Percentiles rank a stretch among this genome's conserved stretches.
These are phyloP conservation scores for Nilaparvata lugens DNA, from an alignment of 1,140 invertebrate species.

Conservation along the genomic window DNA sequence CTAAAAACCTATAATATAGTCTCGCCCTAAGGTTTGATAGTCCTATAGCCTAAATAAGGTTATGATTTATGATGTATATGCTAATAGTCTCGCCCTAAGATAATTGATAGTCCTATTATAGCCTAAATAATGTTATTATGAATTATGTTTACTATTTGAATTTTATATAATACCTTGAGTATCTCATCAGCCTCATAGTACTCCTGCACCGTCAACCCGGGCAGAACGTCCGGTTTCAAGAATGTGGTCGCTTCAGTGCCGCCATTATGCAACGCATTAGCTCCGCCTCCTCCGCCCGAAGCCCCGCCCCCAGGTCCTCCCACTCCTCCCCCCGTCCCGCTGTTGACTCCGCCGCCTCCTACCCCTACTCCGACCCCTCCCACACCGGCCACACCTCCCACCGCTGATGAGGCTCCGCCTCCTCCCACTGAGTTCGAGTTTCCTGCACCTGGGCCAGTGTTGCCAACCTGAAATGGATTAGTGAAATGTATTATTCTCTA, in stretches of 20 bases:
- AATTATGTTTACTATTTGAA: background rate
- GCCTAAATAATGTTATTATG: too few relatives aligned
- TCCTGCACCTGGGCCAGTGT: too few relatives aligned
- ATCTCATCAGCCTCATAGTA: slow-evolving; percentile 93
- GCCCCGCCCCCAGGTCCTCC: slow-evolving; percentile 34
- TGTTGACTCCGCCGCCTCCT: slow-evolving; percentile 36
- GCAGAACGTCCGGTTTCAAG: slow-evolving; percentile 76
- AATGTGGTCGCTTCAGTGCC: slow-evolving; percentile 70
- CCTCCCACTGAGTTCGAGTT: too few relatives aligned
- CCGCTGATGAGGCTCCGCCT: too few relatives aligned
- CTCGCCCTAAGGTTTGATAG: too few relatives aligned
- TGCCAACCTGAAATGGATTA: too few relatives aligned
- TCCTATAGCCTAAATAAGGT: too few relatives aligned
- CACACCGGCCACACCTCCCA: background rate
- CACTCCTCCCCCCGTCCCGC: slow-evolving; percentile 29
- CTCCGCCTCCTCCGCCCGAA: slow-evolving; percentile 22
- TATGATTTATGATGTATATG: too few relatives aligned
- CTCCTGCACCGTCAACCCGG: slow-evolving; percentile 77
- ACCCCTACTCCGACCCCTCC: slow-evolving; percentile 30
- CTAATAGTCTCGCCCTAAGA: too few relatives aligned
- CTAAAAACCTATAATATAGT: too few relatives aligned
- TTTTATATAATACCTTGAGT: slow-evolving; percentile 57
- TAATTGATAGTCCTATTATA: too few relatives aligned
- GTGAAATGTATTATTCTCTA: too few relatives aligned
- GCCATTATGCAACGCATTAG: slow-evolving; percentile 64